These are phyloP conservation scores for Ips typographus DNA, from an alignment of 1,140 invertebrate species.

Conservation along the genomic window DNA sequence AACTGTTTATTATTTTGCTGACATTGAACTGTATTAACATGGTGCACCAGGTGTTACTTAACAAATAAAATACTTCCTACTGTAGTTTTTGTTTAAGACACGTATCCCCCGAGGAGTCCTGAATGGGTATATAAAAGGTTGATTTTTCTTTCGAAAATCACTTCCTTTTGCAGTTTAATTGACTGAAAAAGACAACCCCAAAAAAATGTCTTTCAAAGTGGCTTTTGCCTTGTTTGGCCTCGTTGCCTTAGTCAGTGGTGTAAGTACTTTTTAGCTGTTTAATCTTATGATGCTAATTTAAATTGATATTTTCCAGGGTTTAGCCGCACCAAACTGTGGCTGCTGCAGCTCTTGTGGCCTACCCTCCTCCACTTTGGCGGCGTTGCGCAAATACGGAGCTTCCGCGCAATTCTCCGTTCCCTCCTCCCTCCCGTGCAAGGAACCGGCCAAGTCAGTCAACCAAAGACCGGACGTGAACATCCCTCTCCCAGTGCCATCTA, in stretches of 20 bases:
- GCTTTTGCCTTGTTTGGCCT: constrained; percentile 14
- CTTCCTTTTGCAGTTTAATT: too few species aligned
- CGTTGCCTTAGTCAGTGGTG: constrained; percentile 12
- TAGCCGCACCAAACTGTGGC: background rate
- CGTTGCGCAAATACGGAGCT: background rate
- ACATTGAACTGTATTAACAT: too few species aligned
- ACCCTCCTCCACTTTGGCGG: background rate
- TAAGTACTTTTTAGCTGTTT: constrained; percentile 7
- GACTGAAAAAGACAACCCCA: constrained; percentile 1
- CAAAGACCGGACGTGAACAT: constrained; percentile 19
- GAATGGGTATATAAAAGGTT: too few species aligned
- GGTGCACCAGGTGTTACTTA: too few species aligned
- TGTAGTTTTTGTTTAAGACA: too few species aligned
- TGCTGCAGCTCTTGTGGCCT: background rate
- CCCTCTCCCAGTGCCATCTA: constrained; percentile 18
- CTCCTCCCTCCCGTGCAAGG: background rate
- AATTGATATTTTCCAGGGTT: background rate
- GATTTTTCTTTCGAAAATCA: too few species aligned
- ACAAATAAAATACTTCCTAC: too few species aligned
- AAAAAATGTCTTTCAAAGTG: constrained; percentile 23
- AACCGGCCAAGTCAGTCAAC: constrained; percentile 1
- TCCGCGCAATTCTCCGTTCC: constrained; percentile 5
- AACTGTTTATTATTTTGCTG: too few species aligned
- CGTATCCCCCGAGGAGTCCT: too few species aligned
- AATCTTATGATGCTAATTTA: background rate